Conservation (phyloP, 2,797 vertebrate genomes). For the Psittacula echo region DNA sequence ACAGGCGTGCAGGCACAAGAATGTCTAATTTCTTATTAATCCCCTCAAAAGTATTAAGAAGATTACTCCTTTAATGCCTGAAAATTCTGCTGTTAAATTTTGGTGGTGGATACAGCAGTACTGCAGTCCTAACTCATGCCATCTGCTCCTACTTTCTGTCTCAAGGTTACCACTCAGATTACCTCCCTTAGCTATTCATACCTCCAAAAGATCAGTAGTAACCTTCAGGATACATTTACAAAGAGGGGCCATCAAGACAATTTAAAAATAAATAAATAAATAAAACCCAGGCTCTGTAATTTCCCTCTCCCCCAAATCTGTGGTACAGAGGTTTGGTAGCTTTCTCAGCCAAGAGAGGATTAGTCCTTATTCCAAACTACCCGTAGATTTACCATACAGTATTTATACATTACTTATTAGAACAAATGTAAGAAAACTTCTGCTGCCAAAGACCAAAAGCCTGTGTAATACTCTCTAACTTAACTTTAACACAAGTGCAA, state of each 20-base stretch:
- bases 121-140: background rate
- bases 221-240: background rate
- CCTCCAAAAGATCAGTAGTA: background rate
- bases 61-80: background rate
- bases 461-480: background rate
- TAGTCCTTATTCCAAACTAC: background rate
- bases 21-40: background rate
- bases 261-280: background rate
- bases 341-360: background rate
- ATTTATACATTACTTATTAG: background rate
- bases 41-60: background rate
- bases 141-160: background rate
- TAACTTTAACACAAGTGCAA: background rate
- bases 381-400: background rate
- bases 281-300: background rate
- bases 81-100: background rate
- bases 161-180: background rate
- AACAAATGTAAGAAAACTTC: background rate
- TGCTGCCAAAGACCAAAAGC: background rate
- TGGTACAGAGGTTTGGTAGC: background rate
- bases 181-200: background rate
- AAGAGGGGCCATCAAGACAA: background rate
- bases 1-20: accelerated
- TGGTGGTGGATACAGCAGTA: background rate
- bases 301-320: background rate